phyloP scores from a whole-genome alignment of 2,888 invertebrate genomes.

The Ormyrus nitidulus region DNA sequence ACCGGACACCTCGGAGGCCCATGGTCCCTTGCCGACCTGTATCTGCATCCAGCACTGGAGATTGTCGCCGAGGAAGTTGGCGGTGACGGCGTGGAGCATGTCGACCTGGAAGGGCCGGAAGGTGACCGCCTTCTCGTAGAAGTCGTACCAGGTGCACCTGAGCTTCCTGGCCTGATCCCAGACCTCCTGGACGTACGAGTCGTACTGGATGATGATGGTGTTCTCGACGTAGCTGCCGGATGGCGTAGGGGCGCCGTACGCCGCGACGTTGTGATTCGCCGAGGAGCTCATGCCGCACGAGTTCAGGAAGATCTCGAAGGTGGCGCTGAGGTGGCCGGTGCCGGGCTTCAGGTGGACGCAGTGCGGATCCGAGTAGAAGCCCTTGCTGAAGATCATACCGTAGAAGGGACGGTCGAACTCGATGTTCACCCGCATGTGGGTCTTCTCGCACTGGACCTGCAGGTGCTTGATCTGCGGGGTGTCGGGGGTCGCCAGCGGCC shows the following conservation, averaged over 20 bases:
- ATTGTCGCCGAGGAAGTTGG: constrained; percentile 96
- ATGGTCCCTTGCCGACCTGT: constrained; percentile 96
- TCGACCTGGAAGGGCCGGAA: constrained; percentile 97
- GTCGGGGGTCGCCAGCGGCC: constrained; percentile 92
- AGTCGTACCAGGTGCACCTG: constrained; percentile 96
- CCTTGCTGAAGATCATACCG: constrained; percentile 97
- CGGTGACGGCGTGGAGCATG: constrained; percentile 95
- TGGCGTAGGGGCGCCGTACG: constrained; percentile 91
- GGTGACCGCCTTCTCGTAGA: constrained; percentile 95
- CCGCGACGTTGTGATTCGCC: constrained; percentile 90
- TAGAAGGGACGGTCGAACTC: constrained; percentile 97
- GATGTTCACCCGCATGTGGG: constrained; percentile 95
- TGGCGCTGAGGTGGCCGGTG: constrained; percentile 92
- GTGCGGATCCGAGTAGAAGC: constrained; percentile 92
- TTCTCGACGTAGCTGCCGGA: constrained; percentile 96
- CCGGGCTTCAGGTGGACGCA: constrained; percentile 95
- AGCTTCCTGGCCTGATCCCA: constrained; percentile 96
- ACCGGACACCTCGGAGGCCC: constrained; percentile 97
- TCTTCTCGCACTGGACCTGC: constrained; percentile 96
- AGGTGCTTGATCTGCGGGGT: constrained; percentile 95
- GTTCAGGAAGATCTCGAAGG: constrained; percentile 94
- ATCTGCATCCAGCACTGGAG: constrained; percentile 98
- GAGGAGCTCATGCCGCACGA: constrained; percentile 96
- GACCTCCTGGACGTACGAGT: constrained; percentile 95
- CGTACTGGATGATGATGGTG: constrained; percentile 95